Percentiles rank a stretch among this genome's conserved stretches.
phyloP scores from a whole-genome alignment of 1,140 invertebrate species.

The Bombus pyrosoma region DNA sequence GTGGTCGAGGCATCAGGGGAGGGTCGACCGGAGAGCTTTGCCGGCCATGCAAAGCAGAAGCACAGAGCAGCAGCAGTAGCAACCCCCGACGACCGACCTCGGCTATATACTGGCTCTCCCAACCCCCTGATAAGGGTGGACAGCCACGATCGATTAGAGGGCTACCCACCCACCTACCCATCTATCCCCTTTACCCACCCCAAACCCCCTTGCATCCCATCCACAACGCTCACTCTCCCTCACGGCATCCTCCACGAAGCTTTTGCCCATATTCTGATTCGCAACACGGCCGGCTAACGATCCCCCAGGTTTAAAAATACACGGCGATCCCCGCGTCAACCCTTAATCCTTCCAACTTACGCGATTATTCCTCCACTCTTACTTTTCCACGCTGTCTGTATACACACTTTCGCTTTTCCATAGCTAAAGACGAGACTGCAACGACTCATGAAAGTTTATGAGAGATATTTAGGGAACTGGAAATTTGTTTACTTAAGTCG shows the following conservation, averaged over 20 bases:
- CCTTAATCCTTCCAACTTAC: constrained; percentile 49
- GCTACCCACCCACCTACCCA: constrained; percentile 74
- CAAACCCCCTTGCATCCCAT: constrained; percentile 64
- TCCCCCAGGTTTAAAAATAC: constrained; percentile 66
- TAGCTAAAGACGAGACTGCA: not conserved
- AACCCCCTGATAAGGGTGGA: constrained; percentile 83
- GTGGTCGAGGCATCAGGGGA: constrained; percentile 33
- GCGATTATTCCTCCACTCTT: constrained; percentile 30
- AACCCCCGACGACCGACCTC: constrained; percentile 67
- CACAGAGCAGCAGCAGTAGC: constrained; percentile 57
- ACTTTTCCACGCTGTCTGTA: not conserved
- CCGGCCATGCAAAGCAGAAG: constrained; percentile 81
- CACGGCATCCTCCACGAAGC: constrained; percentile 57
- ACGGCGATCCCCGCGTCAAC: constrained; percentile 19
- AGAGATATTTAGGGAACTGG: constrained; percentile 15
- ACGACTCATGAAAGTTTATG: constrained; percentile 30
- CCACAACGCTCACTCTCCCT: constrained; percentile 72
- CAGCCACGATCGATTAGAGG: constrained; percentile 83
- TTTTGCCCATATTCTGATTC: constrained; percentile 75
- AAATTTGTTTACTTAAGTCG: constrained; percentile 27
- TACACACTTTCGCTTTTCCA: not conserved
- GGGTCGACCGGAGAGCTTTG: constrained; percentile 68
- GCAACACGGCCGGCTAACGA: constrained; percentile 70
- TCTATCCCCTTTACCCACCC: constrained; percentile 70
- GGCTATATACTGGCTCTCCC: constrained; percentile 71